These are phyloP conservation scores for Catocala nupta DNA, from an alignment of 2,888 invertebrate species.

Conservation along the genomic window DNA sequence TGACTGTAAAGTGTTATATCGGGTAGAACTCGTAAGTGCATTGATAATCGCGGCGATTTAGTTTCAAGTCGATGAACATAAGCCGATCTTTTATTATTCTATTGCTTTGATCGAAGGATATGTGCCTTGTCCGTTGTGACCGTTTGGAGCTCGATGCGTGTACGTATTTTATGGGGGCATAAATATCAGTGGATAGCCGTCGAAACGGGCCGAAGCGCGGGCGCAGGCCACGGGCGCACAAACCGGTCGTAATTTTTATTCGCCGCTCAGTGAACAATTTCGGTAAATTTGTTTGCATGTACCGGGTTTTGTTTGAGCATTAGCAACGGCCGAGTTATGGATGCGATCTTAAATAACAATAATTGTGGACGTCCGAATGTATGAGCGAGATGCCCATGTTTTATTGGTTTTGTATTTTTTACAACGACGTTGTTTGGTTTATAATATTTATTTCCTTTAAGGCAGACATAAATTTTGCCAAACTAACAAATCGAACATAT, in stretches of 20 bases:
- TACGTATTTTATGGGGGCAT: constrained; percentile 81
- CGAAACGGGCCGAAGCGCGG: constrained; percentile 47
- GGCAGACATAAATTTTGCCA: constrained; percentile 36
- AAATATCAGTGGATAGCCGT: constrained; percentile 73
- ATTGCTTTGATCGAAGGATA: constrained; percentile 76
- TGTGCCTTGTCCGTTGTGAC: constrained; percentile 49
- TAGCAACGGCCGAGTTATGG: constrained; percentile 74
- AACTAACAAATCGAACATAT: constrained; percentile 42
- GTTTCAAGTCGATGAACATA: constrained; percentile 44
- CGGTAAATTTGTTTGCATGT: constrained; percentile 84
- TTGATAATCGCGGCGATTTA: constrained; percentile 49
- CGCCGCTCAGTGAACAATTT: constrained; percentile 77
- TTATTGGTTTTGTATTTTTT: constrained; percentile 51
- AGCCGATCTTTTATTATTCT: constrained; percentile 67
- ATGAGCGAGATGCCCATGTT: constrained; percentile 46
- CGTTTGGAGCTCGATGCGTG: constrained; percentile 69
- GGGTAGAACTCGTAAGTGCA: constrained; percentile 38
- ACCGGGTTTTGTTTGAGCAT: constrained; percentile 76
- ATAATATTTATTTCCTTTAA: constrained; percentile 49
- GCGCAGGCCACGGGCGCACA: constrained; percentile 64
- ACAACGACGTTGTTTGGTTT: constrained; percentile 50
- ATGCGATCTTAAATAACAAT: constrained; percentile 76
- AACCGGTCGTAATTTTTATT: constrained; percentile 80
- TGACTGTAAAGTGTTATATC: constrained; percentile 44
- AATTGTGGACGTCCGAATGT: constrained; percentile 60